Evolutionary conservation across 1,140 invertebrate genomes (phyloP).

Genomic region (Trialeurodes vaporariorum): DNA sequence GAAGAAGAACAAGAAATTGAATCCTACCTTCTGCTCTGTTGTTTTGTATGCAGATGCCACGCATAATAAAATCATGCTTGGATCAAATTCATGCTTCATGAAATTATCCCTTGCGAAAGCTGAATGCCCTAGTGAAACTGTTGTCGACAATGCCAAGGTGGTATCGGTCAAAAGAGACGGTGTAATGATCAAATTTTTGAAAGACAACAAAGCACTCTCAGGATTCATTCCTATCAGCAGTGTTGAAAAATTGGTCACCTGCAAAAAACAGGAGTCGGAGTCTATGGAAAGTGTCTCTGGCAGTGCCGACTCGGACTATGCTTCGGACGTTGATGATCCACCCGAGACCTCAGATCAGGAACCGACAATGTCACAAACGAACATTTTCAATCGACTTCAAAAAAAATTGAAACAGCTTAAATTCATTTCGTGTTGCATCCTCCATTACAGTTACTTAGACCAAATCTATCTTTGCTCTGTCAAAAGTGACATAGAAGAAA

Average conservation of each 20-base stretch:
- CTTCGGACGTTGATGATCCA: constrained; percentile 20
- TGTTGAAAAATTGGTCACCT: constrained; percentile 34
- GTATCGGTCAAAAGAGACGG: constrained; percentile 38
- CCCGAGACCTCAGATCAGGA: constrained; percentile 13
- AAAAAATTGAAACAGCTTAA: constrained; percentile 29
- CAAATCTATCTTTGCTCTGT: constrained; percentile 45
- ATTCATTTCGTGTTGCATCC: constrained; percentile 36
- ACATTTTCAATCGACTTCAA: constrained; percentile 39
- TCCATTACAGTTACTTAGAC: constrained; percentile 44
- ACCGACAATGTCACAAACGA: constrained; percentile 23
- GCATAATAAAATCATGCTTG: neutral
- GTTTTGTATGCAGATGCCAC: constrained; percentile 27
- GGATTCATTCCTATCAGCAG: constrained; percentile 44
- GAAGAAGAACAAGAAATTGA: constrained; percentile 34
- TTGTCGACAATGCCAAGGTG: constrained; percentile 39
- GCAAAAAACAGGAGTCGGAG: constrained; percentile 24
- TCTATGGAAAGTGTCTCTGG: neutral
- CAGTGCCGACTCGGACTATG: neutral
- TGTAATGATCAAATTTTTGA: constrained; percentile 41
- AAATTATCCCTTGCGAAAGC: neutral
- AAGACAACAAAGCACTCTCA: constrained; percentile 28
- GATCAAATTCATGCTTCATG: neutral
- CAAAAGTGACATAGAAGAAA: constrained; percentile 34
- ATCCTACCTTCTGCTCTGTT: constrained; percentile 48
- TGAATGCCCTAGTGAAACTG: neutral